These are phyloP conservation scores for Apodemia zela DNA, from an alignment of 2,888 invertebrate genomes.

Conservation along the genomic window DNA sequence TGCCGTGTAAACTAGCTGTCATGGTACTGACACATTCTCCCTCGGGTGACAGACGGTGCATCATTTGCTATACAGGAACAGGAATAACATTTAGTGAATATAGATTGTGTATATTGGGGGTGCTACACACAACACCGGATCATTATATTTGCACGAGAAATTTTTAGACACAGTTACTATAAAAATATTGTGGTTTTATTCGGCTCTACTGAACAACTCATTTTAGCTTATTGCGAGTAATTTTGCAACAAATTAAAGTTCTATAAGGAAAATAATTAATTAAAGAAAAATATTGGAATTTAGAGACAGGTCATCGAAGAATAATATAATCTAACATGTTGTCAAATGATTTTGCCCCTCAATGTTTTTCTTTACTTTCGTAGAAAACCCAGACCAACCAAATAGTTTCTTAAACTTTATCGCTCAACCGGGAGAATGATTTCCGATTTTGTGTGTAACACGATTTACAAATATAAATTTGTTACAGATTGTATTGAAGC, in stretches of 20 bases:
- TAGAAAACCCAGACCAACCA: too few species aligned
- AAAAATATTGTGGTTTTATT: too few species aligned
- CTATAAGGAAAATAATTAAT: too few species aligned
- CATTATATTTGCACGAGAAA: not conserved
- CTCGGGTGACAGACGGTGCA: constrained; percentile 86
- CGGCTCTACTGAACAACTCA: too few species aligned
- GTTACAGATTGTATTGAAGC: not conserved
- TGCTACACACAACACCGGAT: not conserved
- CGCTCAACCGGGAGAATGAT: not conserved
- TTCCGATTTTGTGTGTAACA: not conserved
- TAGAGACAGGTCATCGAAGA: too few species aligned
- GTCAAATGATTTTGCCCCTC: too few species aligned
- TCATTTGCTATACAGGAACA: constrained; percentile 81
- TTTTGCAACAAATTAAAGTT: too few species aligned
- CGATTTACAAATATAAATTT: not conserved
- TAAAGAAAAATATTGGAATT: too few species aligned
- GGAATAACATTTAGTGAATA: constrained; percentile 46
- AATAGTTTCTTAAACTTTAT: not conserved
- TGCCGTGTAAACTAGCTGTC: constrained; percentile 84
- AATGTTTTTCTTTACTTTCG: too few species aligned
- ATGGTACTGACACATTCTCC: constrained; percentile 83
- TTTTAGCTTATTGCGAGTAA: too few species aligned
- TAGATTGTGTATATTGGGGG: constrained; percentile 26
- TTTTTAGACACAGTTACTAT: too few species aligned
- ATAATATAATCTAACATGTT: too few species aligned